Evolutionary conservation across 2,797 vertebrate species (phyloP).

Genomic region (Neopelma chrysocephalum): DNA sequence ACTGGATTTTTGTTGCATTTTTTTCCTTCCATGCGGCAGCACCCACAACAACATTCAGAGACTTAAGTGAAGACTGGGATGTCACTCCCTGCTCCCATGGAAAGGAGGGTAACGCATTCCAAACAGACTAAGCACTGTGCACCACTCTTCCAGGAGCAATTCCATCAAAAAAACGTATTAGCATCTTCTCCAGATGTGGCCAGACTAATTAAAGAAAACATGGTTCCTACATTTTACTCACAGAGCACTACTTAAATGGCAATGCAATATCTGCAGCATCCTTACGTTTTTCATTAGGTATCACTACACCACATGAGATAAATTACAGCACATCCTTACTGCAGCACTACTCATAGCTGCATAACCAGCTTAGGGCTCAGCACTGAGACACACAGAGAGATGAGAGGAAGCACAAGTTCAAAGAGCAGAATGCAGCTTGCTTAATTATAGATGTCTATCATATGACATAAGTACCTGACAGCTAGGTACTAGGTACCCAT

Average conservation of each 20-base stretch:
- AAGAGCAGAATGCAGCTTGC: background rate
- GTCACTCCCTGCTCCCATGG: background rate
- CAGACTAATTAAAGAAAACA: background rate
- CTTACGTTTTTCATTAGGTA: background rate
- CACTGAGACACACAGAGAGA: background rate
- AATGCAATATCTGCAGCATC: background rate
- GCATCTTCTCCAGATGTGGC: background rate
- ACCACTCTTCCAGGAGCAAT: background rate
- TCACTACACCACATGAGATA: background rate
- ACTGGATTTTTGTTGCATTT: background rate
- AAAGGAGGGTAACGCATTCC: background rate
- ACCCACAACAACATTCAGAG: background rate
- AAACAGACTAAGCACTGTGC: background rate
- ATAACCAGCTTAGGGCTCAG: background rate
- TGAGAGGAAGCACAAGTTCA: background rate
- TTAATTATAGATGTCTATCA: background rate
- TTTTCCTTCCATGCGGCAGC: background rate
- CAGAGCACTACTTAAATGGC: background rate
- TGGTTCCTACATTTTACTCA: accelerated
- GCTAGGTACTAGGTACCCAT: background rate
- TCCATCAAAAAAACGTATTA: background rate
- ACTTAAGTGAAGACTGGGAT: background rate
- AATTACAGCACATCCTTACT: background rate
- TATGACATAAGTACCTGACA: background rate
- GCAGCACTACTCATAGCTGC: background rate